Evolutionary conservation across 1,140 invertebrate species (phyloP), one percentile per base, ranked within the genome.

Genomic region (Telenomus remus): DNA sequence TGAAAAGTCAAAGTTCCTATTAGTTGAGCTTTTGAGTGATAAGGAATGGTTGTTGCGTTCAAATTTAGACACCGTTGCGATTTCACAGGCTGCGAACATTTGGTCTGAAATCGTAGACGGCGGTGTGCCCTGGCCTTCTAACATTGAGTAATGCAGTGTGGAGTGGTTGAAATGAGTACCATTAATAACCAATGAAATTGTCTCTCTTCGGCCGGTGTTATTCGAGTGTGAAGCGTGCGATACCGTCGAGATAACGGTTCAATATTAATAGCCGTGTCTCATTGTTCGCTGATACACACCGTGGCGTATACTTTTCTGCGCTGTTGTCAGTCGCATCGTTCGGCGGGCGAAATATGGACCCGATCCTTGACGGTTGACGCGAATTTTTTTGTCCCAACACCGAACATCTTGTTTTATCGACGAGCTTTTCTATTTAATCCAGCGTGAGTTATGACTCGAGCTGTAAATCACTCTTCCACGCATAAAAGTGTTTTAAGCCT

Each of bases 141-240:
- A 71, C 84, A 86, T 86, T 85, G 84, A 85, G 79, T 86, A 86
- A 86, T 86, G 84, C 82, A 79, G 84, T 86, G 83, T 69, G 80
- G 84, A 84, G 82, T 84, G 80, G 75, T 81, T 68, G 81, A 82
- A 85, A 86, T 81, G 84, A 86, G 77, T 65, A 47, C 14, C 84
- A 86, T 86, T 85, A 84, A 86, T 86, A 85, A 84, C 78, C 82
- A 81, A 85, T 85, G 84, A 85, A 86, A 86, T 84, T 85, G 84
- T 85, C 83, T 83, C 83, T 83, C 78, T 81, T 81, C 59, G 78
- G 80, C 39, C 72, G 78, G 74, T 82, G 82, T 84, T 84, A 84
- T 82, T 82, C 79, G 82, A 83, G 82, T 83, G 81, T 81, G 83
- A 82, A 81, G 74, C 82, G 80, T 79, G 81, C 82, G 83, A 84